Evolutionary conservation across 2,113 vertebrate species (phyloP).

Genomic region (zebrafish (Danio rerio)): DNA sequence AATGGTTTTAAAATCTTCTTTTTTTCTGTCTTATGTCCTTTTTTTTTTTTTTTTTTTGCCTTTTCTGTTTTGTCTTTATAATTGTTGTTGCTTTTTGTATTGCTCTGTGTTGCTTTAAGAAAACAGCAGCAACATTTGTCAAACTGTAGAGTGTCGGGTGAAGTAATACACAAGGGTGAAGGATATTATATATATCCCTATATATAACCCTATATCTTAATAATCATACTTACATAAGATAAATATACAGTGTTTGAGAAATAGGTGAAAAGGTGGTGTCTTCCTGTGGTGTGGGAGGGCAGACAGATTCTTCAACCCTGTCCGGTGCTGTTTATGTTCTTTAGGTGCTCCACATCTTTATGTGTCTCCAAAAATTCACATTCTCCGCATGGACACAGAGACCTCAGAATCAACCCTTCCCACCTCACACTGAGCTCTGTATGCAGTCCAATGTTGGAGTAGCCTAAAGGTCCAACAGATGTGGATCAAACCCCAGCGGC

Average conservation of each 20-base stretch:
- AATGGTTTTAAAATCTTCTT: too few relatives aligned
- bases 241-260: background rate
- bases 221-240: too few relatives aligned
- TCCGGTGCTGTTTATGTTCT: slow-evolving; percentile 7
- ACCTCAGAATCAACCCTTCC: background rate
- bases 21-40: too few relatives aligned
- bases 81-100: too few relatives aligned
- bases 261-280: background rate
- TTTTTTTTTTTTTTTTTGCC: too few relatives aligned
- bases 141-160: too few relatives aligned
- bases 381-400: slow-evolving; percentile 28
- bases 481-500: slow-evolving; percentile 22
- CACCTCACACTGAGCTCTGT: slow-evolving; percentile 17
- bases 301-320: background rate
- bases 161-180: too few relatives aligned
- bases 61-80: too few relatives aligned
- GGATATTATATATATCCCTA: too few relatives aligned
- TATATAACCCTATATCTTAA: too few relatives aligned
- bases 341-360: background rate
- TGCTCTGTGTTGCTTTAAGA: too few relatives aligned
- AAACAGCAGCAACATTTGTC: too few relatives aligned
- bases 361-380: background rate
- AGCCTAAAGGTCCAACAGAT: slow-evolving; percentile 25
- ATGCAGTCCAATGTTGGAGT: slow-evolving; percentile 5
- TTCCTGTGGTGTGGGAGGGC: slow-evolving; percentile 2